Percentiles rank a stretch among this genome's conserved stretches.
These are phyloP conservation scores for Carcharodon carcharias DNA, from an alignment of 2,797 vertebrate species.

Conservation along the genomic window DNA sequence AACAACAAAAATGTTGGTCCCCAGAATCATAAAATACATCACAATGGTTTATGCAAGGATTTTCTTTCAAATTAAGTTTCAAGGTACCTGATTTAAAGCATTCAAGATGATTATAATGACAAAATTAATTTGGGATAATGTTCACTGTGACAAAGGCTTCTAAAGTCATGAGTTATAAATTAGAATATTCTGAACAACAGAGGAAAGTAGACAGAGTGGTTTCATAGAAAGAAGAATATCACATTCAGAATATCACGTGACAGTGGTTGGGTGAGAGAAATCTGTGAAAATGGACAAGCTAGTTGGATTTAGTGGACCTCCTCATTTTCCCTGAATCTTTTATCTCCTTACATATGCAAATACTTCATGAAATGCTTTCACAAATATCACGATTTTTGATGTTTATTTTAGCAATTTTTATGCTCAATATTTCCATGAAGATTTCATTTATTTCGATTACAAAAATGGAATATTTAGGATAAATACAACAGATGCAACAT, in stretches of 20 bases:
- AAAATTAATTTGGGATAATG: background rate
- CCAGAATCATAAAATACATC: background rate
- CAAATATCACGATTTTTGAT: background rate
- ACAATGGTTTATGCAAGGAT: background rate
- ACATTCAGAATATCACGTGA: background rate
- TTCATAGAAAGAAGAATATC: background rate
- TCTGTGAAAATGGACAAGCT: background rate
- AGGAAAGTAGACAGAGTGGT: background rate
- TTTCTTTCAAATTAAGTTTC: background rate
- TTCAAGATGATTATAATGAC: background rate
- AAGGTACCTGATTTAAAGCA: background rate
- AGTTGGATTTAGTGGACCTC: background rate
- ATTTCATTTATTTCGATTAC: background rate
- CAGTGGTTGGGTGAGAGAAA: background rate
- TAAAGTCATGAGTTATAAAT: background rate
- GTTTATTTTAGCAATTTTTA: background rate
- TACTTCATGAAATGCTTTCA: background rate
- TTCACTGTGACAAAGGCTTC: background rate
- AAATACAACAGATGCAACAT: background rate
- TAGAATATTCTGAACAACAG: background rate
- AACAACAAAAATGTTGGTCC: background rate
- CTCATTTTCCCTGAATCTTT: background rate
- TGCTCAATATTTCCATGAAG: background rate
- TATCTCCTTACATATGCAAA: background rate
- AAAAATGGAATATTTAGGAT: background rate